phyloP scores from a whole-genome alignment of 2,797 vertebrate species.

The Pipistrellus pygmaeus region DNA sequence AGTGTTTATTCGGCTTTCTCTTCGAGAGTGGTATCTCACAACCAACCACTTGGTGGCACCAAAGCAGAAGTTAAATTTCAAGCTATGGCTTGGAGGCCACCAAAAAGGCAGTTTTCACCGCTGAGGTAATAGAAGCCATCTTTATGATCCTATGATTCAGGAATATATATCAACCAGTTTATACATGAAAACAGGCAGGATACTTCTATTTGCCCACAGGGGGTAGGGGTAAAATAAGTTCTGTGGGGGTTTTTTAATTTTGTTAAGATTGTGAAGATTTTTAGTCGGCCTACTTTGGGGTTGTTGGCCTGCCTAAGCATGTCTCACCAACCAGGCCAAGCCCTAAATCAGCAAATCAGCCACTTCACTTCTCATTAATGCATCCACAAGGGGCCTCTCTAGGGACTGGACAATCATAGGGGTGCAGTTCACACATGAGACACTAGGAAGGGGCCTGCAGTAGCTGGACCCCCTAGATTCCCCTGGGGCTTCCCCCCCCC shows the following conservation, averaged over 20 bases:
- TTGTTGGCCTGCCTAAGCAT: not conserved
- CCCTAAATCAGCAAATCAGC: not conserved
- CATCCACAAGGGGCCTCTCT: not conserved
- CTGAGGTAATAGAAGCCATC: not conserved
- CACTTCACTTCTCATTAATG: not conserved
- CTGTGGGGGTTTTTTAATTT: not conserved
- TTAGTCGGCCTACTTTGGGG: not conserved
- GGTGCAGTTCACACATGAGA: not conserved
- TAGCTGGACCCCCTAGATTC: not conserved
- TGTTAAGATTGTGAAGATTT: not conserved
- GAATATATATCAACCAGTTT: not conserved
- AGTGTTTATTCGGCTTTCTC: not conserved
- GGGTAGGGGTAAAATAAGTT: not conserved
- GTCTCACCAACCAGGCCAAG: not conserved
- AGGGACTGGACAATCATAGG: not conserved
- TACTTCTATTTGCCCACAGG: not conserved
- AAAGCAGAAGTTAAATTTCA: slow-evolving; percentile 70
- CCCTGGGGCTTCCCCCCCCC: not conserved
- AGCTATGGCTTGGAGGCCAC: not conserved
- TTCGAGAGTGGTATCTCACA: not conserved
- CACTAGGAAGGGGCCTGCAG: not conserved
- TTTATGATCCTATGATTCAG: not conserved
- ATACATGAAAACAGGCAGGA: not conserved
- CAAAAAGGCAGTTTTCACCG: not conserved
- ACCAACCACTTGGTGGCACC: slow-evolving; percentile 71